These are phyloP conservation scores for Phyllostomus hastatus DNA, from an alignment of 2,113 vertebrate species.

Conservation along the genomic window DNA sequence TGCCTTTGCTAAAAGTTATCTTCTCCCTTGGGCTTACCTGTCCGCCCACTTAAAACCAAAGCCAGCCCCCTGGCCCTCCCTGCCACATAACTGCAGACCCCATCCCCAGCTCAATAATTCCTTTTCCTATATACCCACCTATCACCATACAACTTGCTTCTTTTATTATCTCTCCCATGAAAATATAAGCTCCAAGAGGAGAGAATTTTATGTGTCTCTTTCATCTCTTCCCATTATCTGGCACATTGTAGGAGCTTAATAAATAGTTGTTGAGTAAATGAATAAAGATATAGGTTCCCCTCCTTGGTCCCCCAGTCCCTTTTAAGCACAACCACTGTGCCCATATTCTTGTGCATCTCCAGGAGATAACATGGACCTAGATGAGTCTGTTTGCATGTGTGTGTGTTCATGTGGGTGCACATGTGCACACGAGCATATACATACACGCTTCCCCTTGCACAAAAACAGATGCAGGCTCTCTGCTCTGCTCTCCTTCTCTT, in stretches of 20 bases:
- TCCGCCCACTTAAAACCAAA: background rate
- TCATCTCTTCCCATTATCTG: background rate
- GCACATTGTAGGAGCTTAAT: background rate
- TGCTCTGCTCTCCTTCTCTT: background rate
- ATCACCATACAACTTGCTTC: background rate
- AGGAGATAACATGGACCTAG: background rate
- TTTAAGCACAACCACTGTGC: background rate
- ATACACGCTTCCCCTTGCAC: background rate
- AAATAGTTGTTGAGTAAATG: background rate
- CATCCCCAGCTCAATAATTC: background rate
- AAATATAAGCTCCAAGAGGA: background rate
- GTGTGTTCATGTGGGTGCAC: rapidly evolving
- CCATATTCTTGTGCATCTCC: background rate
- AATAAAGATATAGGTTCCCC: background rate
- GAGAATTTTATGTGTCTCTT: background rate
- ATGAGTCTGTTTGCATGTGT: background rate
- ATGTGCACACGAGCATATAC: rapidly evolving
- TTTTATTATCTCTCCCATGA: background rate
- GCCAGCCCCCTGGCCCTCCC: background rate
- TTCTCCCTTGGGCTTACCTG: background rate
- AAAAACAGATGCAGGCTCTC: background rate
- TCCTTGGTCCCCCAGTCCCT: background rate
- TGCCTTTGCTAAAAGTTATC: background rate
- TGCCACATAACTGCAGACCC: background rate
- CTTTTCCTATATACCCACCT: background rate